Evolutionary conservation across 1,140 invertebrate genomes (phyloP).

Genomic region (Neodiprion pinetum): DNA sequence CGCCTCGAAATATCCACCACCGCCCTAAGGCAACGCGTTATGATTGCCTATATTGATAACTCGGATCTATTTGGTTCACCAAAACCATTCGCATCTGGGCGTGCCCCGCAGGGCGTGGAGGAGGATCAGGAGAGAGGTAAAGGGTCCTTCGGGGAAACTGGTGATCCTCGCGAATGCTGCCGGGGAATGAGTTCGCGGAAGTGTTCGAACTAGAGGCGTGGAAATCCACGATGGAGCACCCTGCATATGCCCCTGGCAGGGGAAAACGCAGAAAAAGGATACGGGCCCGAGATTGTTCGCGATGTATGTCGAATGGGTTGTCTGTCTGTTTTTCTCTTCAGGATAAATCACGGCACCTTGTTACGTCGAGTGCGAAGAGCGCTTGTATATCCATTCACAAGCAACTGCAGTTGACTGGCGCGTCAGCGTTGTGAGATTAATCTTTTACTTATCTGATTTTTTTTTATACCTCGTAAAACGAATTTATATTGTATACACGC

Average conservation of each 20-base stretch:
- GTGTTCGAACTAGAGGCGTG: not conserved
- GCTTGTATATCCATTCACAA: too few species aligned
- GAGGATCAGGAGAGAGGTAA: slow-evolving; percentile 1
- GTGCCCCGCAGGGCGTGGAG: slow-evolving; percentile 23
- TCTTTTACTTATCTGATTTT: too few species aligned
- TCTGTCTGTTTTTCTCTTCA: too few species aligned
- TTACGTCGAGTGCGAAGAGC: too few species aligned
- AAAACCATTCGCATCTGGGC: slow-evolving; percentile 15
- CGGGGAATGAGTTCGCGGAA: slow-evolving; percentile 21
- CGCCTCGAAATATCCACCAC: not conserved
- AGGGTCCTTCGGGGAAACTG: slow-evolving; percentile 9
- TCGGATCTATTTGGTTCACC: slow-evolving; percentile 17
- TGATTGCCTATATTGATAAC: slow-evolving; percentile 29
- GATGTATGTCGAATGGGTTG: too few species aligned
- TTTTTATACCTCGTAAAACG: too few species aligned
- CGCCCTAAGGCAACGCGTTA: slow-evolving; percentile 17
- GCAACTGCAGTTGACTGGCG: too few species aligned
- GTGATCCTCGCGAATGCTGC: not conserved
- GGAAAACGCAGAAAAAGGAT: too few species aligned
- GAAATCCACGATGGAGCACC: not conserved
- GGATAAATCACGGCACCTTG: too few species aligned
- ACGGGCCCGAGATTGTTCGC: too few species aligned
- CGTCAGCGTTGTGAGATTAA: too few species aligned
- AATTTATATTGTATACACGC: too few species aligned
- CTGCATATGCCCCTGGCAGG: not conserved